Base-by-base conservation (phyloP, 2,888 invertebrate species). In the Mythimna pallens region DNA sequence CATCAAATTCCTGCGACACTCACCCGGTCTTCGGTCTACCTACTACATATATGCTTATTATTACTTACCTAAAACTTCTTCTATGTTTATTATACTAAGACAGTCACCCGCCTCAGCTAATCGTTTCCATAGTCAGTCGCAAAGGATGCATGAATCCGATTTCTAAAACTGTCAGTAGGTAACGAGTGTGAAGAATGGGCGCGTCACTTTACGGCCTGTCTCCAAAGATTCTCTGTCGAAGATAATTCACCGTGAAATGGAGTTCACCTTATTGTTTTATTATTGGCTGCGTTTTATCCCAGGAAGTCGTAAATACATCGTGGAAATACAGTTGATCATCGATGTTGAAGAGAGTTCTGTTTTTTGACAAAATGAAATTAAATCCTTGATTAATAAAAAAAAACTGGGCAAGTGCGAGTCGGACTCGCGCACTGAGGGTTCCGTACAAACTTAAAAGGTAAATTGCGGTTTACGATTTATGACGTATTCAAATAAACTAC, bases 201-300 rank as follows among this genome's bases (percentile, higher is more conserved):
- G 73, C n/a, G 63, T 66, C 65, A 69, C 62, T 81, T 83, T 85
- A 82, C 58, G 55, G 64, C 62, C 72, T 64, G 78, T 85, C 83
- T 75, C 71, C 61, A 84, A 80, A 78, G 73, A 83, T 84, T 74
- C 78, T 69, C 81, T 71, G 79, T 78, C 76, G 69, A 80, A 76
- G 83, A 85, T 90, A 89, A 91, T 88, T 79, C 73, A 67, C 83
- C 90, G 78, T 91, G 89, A 91, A 91, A 91, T 90, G 86, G 89
- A 84, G 81, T 74, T 85, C 78, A 82, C 76, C 80, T 80, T 72
- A 73, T 86, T 81, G 72, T 76, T 82, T 85, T 82, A 81, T 76
- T 85, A 76, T 76, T 73, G 72, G 65, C 78, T 77, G 76, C 61
- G 70, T 77, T 86, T 86, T 84, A 88, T 86, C 80, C 78, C 84